A percentile compares a stretch with the other conserved stretches of the same genome.
Conservation (phyloP, 2,113 vertebrate species). For the Hiodon tergisus region DNA sequence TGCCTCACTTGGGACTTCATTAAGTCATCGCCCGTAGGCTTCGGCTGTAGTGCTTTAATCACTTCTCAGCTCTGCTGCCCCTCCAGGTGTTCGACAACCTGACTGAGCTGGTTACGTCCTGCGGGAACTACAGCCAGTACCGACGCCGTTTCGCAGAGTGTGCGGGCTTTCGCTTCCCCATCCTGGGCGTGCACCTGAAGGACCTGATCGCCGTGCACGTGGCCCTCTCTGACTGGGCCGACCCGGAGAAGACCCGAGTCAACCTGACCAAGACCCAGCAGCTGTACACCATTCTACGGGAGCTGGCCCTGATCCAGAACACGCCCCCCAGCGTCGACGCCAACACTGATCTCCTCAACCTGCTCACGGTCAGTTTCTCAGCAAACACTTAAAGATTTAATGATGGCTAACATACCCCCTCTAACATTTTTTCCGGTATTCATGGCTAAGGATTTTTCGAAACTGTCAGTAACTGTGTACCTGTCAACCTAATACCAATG, state of each 20-base stretch:
- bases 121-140: constrained; percentile 81
- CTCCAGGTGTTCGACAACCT: constrained; percentile 65
- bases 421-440: too few relatives aligned
- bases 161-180: constrained; percentile 80
- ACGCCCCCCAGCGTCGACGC: constrained; percentile 68
- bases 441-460: too few relatives aligned
- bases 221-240: constrained; percentile 75
- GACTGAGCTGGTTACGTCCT: constrained; percentile 77
- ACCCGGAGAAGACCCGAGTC: constrained; percentile 68
- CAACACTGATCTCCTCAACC: constrained; percentile 76
- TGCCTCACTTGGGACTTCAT: not conserved
- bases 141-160: constrained; percentile 75
- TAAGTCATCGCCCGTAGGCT: not conserved
- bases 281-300: constrained; percentile 77
- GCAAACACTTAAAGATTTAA: too few relatives aligned
- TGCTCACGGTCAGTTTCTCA: constrained; percentile 71
- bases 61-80: not conserved
- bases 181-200: constrained; percentile 83
- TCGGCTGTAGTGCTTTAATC: not conserved
- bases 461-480: too few relatives aligned
- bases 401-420: too few relatives aligned
- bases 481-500: too few relatives aligned
- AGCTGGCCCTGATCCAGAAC: constrained; percentile 74
- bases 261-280: constrained; percentile 82
- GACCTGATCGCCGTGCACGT: constrained; percentile 84